phyloP scores from a whole-genome alignment of 2,888 invertebrate species.

The Cryptus viduatorius region DNA sequence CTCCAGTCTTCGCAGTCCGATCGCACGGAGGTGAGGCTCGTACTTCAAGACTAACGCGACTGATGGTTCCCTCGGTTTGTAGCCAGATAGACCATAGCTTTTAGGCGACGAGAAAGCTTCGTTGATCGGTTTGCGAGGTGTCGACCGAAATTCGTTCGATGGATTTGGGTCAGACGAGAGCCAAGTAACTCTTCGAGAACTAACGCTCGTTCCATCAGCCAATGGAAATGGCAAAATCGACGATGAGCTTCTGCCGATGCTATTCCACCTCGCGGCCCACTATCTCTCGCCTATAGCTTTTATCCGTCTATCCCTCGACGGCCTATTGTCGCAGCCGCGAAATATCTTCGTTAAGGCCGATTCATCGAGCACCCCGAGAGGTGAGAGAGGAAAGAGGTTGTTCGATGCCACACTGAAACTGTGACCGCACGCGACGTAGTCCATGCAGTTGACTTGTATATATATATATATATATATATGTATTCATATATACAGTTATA shows the following conservation, averaged over 20 bases:
- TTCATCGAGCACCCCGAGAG: conserved; percentile 51
- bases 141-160: conserved; percentile 72
- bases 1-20: conserved; percentile 68
- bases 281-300: conserved; percentile 32
- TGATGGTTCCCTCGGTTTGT: conserved; percentile 11
- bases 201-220: conserved; percentile 28
- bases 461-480: conserved; percentile 1
- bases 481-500: background rate
- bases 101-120: conserved; percentile 24
- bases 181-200: conserved; percentile 15
- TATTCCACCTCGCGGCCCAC: conserved; percentile 46
- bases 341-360: conserved; percentile 67
- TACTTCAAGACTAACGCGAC: conserved; percentile 13
- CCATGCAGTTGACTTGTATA: background rate
- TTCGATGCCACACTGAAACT: conserved; percentile 35
- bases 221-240: conserved; percentile 71
- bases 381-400: conserved; percentile 31
- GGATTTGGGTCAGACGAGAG: conserved; percentile 73
- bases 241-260: conserved; percentile 71
- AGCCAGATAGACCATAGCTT: conserved; percentile 10
- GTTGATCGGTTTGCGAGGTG: conserved; percentile 70
- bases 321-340: conserved; percentile 59
- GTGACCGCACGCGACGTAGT: conserved; percentile 29
- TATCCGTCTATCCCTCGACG: conserved; percentile 13
- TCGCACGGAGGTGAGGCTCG: conserved; percentile 29